A percentile compares a stretch with the other conserved stretches of the same genome.
These are phyloP conservation scores for Trachops cirrhosus DNA, from an alignment of 2,797 vertebrate genomes.

Conservation along the genomic window DNA sequence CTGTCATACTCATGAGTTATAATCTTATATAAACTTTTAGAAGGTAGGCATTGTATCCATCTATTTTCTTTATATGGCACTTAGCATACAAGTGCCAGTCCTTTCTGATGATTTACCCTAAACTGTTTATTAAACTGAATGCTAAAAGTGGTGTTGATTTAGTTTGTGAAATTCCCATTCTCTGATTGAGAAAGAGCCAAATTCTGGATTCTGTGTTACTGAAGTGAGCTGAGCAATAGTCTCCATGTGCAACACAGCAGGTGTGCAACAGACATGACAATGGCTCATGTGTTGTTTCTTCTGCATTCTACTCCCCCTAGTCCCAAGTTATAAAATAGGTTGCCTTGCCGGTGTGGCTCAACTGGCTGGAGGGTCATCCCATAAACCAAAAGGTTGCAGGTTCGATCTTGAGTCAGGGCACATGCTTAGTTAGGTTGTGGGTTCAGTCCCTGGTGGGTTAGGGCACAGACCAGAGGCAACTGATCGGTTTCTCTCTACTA, in stretches of 20 bases:
- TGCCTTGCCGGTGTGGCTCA: neutral
- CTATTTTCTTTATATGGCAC: neutral
- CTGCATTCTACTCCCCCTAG: neutral
- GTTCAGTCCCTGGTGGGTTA: neutral
- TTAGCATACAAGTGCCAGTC: neutral
- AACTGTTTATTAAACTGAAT: conserved; percentile 22
- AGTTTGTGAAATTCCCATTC: neutral
- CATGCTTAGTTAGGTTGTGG: neutral
- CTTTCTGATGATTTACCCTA: neutral
- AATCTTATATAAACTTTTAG: neutral
- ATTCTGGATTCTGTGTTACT: neutral
- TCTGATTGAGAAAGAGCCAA: neutral
- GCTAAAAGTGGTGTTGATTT: neutral
- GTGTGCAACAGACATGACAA: neutral
- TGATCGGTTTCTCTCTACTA: neutral
- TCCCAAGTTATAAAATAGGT: neutral
- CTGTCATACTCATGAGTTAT: neutral
- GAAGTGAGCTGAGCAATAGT: neutral
- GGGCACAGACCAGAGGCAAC: neutral
- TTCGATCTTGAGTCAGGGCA: neutral
- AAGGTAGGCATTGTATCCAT: neutral
- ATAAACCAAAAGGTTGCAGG: neutral
- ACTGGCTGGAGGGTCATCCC: neutral
- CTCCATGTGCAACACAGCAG: neutral
- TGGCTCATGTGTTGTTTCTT: neutral